A percentile compares a stretch with the other conserved stretches of the same genome.
phyloP scores from a whole-genome alignment of 2,888 invertebrate species.

The Achlya flavicornis region DNA sequence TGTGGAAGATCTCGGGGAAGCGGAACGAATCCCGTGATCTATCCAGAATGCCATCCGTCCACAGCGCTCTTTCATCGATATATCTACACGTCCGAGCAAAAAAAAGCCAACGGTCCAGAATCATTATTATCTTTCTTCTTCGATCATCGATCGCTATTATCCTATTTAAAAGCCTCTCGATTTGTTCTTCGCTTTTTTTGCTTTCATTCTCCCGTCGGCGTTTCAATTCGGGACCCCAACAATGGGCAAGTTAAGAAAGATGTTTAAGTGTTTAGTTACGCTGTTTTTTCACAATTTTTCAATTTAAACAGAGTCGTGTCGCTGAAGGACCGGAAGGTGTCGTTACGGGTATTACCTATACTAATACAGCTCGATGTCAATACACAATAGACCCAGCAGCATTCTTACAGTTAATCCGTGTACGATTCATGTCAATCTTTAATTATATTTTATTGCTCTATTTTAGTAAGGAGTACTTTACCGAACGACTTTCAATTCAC shows the following conservation, averaged over 20 bases:
- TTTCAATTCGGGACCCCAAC: conserved; percentile 76
- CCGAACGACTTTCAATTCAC: conserved; percentile 14
- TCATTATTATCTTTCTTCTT: conserved; percentile 81
- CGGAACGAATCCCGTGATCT: conserved; percentile 77
- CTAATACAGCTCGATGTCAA: conserved; percentile 58
- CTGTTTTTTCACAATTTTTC: conserved; percentile 81
- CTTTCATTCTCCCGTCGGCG: conserved; percentile 72
- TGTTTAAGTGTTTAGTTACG: conserved; percentile 83
- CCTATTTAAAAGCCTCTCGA: conserved; percentile 82
- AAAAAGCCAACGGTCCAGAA: conserved; percentile 75
- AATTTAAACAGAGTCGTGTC: conserved; percentile 80
- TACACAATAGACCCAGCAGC: conserved; percentile 49
- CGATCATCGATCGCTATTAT: conserved; percentile 83
- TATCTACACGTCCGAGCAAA: conserved; percentile 65
- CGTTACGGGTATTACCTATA: conserved; percentile 76
- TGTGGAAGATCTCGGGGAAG: conserved; percentile 79
- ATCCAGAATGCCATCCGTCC: conserved; percentile 70
- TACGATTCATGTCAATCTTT: conserved; percentile 24
- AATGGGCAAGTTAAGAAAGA: conserved; percentile 81
- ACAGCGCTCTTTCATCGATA: conserved; percentile 64
- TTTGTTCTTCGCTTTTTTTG: conserved; percentile 79
- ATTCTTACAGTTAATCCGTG: conserved; percentile 46
- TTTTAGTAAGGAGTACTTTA: conserved; percentile 39
- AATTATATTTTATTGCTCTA: conserved; percentile 45
- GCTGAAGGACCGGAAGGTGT: conserved; percentile 81